Percentiles rank a stretch among this genome's conserved stretches.
Evolutionary conservation across 2,113 vertebrate genomes (phyloP).

Genomic region (Todiramphus saurophagus): DNA sequence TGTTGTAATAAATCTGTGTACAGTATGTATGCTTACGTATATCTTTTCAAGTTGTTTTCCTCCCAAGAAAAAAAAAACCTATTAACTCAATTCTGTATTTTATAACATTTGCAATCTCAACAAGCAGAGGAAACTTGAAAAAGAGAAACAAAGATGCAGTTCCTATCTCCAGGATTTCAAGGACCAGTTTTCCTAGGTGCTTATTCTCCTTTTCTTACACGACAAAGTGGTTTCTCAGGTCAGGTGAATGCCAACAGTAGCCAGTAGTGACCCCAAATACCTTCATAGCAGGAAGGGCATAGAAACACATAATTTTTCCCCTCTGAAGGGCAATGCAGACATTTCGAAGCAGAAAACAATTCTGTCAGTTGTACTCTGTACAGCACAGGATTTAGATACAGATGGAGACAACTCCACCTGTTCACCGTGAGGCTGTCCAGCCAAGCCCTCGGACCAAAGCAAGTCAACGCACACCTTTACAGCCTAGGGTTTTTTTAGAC

Average conservation of each 20-base stretch:
- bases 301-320: not conserved
- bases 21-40: fast-evolving
- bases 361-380: too few relatives aligned
- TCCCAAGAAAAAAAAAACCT: not conserved
- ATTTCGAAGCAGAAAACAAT: not conserved
- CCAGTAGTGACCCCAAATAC: not conserved
- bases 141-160: not conserved
- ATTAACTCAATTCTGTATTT: not conserved
- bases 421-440: fast-evolving
- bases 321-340: not conserved
- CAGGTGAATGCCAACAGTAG: fast-evolving
- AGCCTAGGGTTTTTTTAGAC: not conserved
- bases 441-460: not conserved
- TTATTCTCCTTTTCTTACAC: fast-evolving
- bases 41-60: not conserved
- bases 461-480: fast-evolving
- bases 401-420: not conserved
- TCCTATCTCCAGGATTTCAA: not conserved
- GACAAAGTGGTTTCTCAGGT: not conserved
- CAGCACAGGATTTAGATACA: not conserved
- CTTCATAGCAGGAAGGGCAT: fast-evolving
- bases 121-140: not conserved
- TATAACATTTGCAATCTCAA: not conserved
- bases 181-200: not conserved
- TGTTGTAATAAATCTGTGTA: not conserved